A percentile compares a stretch with the other conserved stretches of the same genome.
Conservation (phyloP, 2,888 invertebrate genomes). For the Eupithecia abbreviata region DNA sequence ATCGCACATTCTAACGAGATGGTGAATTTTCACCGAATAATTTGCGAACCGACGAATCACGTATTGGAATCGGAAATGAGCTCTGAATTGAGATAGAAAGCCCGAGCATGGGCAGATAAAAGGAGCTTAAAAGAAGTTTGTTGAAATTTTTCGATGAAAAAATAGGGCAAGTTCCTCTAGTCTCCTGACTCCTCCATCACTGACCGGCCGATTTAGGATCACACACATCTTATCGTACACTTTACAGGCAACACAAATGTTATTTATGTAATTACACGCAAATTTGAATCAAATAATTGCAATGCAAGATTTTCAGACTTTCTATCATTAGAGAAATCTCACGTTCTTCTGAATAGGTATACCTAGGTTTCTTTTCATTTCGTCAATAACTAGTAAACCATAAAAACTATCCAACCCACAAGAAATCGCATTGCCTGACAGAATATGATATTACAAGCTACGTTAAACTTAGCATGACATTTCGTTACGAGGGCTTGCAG, state of each 20-base stretch:
- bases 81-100: slow-evolving; percentile 82
- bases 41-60: slow-evolving; percentile 84
- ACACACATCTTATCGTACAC: not conserved
- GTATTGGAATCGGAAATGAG: slow-evolving; percentile 83
- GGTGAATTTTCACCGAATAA: slow-evolving; percentile 84
- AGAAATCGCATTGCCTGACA: slow-evolving; percentile 40
- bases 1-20: slow-evolving; percentile 84
- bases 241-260: not conserved
- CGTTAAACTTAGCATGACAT: slow-evolving; percentile 50
- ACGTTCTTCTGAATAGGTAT: not conserved
- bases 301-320: not conserved
- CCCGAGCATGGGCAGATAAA: slow-evolving; percentile 71
- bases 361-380: not conserved
- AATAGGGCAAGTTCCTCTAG: not conserved
- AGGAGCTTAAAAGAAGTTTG: slow-evolving; percentile 37
- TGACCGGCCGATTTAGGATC: slow-evolving; percentile 1
- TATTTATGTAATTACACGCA: not conserved
- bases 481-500: slow-evolving; percentile 59
- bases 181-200: not conserved
- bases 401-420: slow-evolving; percentile 13
- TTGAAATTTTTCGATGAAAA: slow-evolving; percentile 32
- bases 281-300: not conserved
- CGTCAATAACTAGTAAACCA: not conserved
- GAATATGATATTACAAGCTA: slow-evolving; percentile 37
- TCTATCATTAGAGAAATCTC: not conserved